Evolutionary conservation across 64 coral and sea anemone species (phyloP), one percentile per base, ranked within the genome.

Genomic region (Pocillopora damicornis): DNA sequence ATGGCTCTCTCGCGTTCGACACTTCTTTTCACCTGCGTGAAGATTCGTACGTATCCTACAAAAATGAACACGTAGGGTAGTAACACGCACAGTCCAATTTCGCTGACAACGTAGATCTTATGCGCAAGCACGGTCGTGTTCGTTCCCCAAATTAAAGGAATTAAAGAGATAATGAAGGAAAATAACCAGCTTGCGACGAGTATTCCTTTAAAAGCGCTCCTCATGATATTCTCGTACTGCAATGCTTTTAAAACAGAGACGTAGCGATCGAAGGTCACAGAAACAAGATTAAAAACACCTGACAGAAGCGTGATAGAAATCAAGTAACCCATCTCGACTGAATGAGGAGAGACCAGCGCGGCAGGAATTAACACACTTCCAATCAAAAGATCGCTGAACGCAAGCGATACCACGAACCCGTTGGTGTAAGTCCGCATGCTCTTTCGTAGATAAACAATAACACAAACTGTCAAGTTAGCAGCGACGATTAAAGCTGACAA

Each of bases 381-480:
- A 73, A 91, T 78, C 23, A 91, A 75, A n/a, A 77, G 63, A 56
- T 91, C 90, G 16, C 82, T 86, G 59, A 91, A 77, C 34, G 90
- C 90, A 22, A 91, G 67, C 15, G 90, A 91, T n/a, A 91, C 90
- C 5, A 91, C 80, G 34, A 91, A 91, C 25, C 90, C 90, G 74
- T 91, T 91, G 35, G 90, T 91, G 75, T 86, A 91, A 22, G 90
- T 91, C 20, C 90, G 74, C 75, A 91, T 77, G 67, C 26, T 87
- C 59, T 86, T 91, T 11, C 65, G 76, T 16, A 62, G 63, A 62
- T 72, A 91, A 79, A 91, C 90, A 25, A 91, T 35, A 9, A 60
- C 45, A 58, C 90, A 87, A 35, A 91, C 83, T 11, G 67, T 78
- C 1, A 91, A 23, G 83, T 91, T 91, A 26, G 82, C 71, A 30